Conservation (phyloP, 2,888 invertebrate species). For the Callyntrura sp. region DNA sequence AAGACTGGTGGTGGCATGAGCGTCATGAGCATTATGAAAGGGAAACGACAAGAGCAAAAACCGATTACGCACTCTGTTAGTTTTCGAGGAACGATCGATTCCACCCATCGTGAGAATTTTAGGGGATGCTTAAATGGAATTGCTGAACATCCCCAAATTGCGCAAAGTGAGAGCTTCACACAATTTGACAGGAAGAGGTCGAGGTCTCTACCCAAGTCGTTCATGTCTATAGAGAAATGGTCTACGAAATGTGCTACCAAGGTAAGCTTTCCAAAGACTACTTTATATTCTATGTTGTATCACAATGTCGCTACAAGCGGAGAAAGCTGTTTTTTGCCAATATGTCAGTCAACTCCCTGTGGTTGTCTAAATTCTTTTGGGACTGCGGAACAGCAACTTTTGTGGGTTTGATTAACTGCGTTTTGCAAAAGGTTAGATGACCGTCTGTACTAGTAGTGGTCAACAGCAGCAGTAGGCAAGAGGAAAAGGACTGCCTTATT, state of each 20-base stretch:
- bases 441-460: slow-evolving; percentile 28
- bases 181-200: slow-evolving; percentile 79
- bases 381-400: background rate
- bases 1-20: slow-evolving; percentile 20
- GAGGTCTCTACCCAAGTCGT: slow-evolving; percentile 81
- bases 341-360: slow-evolving; percentile 24
- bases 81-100: slow-evolving; percentile 75
- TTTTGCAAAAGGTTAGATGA: slow-evolving; percentile 32
- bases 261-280: slow-evolving; percentile 65
- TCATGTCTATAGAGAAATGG: slow-evolving; percentile 79
- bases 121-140: slow-evolving; percentile 50
- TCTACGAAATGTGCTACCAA: slow-evolving; percentile 75
- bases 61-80: slow-evolving; percentile 75
- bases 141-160: slow-evolving; percentile 40
- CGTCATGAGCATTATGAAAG: slow-evolving; percentile 62
- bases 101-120: slow-evolving; percentile 40
- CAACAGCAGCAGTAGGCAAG: background rate
- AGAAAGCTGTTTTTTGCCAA: slow-evolving; percentile 33
- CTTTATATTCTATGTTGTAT: background rate
- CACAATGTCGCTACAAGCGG: slow-evolving; percentile 22
- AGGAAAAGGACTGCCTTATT: slow-evolving; percentile 19
- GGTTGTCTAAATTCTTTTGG: background rate
- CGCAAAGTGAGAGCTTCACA: slow-evolving; percentile 50
- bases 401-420: background rate
- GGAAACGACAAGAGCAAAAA: slow-evolving; percentile 59